phyloP scores from a whole-genome alignment of 2,113 vertebrate species.

The Todiramphus chloris region DNA sequence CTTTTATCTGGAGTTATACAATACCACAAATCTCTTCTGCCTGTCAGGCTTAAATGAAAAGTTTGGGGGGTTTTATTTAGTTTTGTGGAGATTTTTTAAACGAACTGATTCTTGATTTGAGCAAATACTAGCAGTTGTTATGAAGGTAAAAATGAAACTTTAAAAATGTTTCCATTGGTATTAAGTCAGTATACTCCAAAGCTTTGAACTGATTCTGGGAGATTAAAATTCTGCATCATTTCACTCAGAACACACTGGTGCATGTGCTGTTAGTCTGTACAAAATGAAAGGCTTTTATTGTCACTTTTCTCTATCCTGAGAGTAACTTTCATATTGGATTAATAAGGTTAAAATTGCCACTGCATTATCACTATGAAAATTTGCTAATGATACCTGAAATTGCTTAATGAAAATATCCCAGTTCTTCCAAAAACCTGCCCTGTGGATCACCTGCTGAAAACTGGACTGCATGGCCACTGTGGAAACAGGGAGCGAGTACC shows the following conservation, averaged over 20 bases:
- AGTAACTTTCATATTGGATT: conserved; percentile 42
- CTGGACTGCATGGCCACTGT: not conserved
- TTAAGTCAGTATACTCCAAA: not conserved
- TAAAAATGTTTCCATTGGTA: not conserved
- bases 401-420: conserved; percentile 45
- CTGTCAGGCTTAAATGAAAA: not conserved
- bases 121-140: not conserved
- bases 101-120: not conserved
- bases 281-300: conserved; percentile 16
- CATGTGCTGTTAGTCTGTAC: not conserved
- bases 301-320: not conserved
- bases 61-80: not conserved
- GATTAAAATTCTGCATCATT: not conserved
- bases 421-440: conserved; percentile 24
- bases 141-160: not conserved
- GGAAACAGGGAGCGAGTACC: not conserved
- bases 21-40: not conserved
- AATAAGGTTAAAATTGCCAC: conserved; percentile 37
- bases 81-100: not conserved
- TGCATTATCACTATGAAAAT: conserved; percentile 43
- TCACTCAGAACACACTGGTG: not conserved
- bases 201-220: not conserved
- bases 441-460: conserved; percentile 27
- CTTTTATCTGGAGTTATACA: not conserved
- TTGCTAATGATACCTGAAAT: conserved; percentile 57